These are phyloP conservation scores for Hymenochirus boettgeri DNA, from an alignment of 2,113 vertebrate genomes.

Conservation along the genomic window DNA sequence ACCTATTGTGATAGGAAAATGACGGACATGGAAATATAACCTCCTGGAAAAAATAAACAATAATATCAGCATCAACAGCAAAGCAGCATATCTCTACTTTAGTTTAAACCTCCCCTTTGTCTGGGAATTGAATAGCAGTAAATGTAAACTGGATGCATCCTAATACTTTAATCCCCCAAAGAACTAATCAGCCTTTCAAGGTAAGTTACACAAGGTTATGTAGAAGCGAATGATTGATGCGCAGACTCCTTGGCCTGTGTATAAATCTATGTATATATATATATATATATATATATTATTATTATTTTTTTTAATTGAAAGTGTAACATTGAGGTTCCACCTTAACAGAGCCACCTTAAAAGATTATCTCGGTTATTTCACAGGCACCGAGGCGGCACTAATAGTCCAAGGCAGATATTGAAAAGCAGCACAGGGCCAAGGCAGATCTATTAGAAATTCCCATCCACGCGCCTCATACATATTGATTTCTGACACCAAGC, in stretches of 20 bases:
- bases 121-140: constrained; percentile 44
- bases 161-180: constrained; percentile 57
- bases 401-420: constrained; percentile 99
- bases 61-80: neutral
- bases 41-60: neutral
- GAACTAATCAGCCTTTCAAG: constrained; percentile 51
- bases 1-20: neutral
- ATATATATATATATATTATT: neutral
- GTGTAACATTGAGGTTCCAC: constrained; percentile 84
- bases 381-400: constrained; percentile 98
- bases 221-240: constrained; percentile 51
- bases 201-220: constrained; percentile 49
- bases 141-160: constrained; percentile 50
- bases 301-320: constrained; percentile 67
- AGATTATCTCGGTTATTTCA: constrained; percentile 99
- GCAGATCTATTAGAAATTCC: constrained; percentile 99
- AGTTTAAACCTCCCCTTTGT: constrained; percentile 34
- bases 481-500: constrained; percentile 99
- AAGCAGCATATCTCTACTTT: neutral
- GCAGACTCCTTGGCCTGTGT: too few species aligned
- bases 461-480: constrained; percentile 99
- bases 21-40: neutral
- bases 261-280: neutral
- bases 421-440: constrained; percentile 96
- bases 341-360: constrained; percentile 99